Conservation (phyloP, 2,797 vertebrate species). For the Sebastes iracundus region DNA sequence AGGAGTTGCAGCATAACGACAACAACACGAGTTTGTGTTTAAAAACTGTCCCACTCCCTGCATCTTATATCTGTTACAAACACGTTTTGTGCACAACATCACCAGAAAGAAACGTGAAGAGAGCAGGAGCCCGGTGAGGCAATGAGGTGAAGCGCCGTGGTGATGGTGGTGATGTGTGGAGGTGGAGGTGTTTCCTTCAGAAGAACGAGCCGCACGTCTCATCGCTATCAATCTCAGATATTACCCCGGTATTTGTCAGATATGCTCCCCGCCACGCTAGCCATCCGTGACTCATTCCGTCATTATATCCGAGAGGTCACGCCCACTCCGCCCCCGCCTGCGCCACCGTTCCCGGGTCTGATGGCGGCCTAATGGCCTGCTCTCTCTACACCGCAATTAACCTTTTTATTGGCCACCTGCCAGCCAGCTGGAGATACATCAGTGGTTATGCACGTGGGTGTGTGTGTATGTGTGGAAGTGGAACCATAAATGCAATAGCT, state of each 20-base stretch:
- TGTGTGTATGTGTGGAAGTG: conserved; percentile 4
- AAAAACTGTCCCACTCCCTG: too few species aligned
- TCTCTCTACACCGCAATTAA: conserved; percentile 80
- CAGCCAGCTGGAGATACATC: conserved; percentile 68
- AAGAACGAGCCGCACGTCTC: conserved; percentile 47
- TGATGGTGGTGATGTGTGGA: background rate
- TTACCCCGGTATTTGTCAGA: conserved; percentile 68
- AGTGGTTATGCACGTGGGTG: background rate
- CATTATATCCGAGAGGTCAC: conserved; percentile 71
- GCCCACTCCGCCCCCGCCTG: conserved; percentile 45
- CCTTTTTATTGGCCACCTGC: conserved; percentile 83
- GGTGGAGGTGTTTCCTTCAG: conserved; percentile 14
- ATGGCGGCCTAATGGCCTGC: conserved; percentile 77
- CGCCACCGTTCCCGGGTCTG: conserved; percentile 53
- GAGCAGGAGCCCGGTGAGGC: background rate
- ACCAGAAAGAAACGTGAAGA: background rate
- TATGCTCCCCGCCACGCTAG: conserved; percentile 49
- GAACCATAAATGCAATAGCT: conserved; percentile 20
- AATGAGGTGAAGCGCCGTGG: background rate
- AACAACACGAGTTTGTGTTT: background rate
- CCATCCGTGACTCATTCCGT: conserved; percentile 65
- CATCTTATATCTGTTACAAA: background rate
- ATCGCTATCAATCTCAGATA: conserved; percentile 73
- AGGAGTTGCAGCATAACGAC: background rate
- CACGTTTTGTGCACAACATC: background rate